Percentiles rank a stretch among this genome's conserved stretches.
Evolutionary conservation across 2,113 vertebrate species (phyloP).

Genomic region (Oxyruncus cristatus): DNA sequence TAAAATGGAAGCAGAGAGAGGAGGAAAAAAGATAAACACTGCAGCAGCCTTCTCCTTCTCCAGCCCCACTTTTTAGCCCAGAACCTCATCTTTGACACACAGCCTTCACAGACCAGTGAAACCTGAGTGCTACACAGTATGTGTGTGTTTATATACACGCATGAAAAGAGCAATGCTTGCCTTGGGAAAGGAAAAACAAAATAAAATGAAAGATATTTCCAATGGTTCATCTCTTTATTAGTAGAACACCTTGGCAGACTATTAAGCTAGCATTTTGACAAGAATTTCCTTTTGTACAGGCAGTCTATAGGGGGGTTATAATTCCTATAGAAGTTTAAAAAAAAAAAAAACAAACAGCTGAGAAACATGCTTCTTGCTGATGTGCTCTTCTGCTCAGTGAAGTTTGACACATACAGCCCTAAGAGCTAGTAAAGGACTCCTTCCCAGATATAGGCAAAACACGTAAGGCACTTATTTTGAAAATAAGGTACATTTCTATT

Average conservation of each 20-base stretch:
- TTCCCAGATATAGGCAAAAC: neutral
- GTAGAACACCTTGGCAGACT: neutral
- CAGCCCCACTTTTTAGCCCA: neutral
- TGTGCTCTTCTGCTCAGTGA: neutral
- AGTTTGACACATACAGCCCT: neutral
- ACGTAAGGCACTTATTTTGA: neutral
- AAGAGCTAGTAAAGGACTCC: neutral
- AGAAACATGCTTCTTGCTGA: neutral
- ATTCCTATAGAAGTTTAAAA: neutral
- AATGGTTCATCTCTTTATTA: neutral
- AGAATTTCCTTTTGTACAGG: neutral
- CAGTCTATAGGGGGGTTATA: neutral
- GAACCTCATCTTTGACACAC: neutral
- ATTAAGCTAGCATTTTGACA: neutral
- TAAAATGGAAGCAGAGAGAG: neutral
- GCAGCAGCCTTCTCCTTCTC: neutral
- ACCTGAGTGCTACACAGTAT: neutral
- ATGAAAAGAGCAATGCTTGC: neutral
- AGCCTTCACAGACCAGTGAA: neutral
- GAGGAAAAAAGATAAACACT: neutral
- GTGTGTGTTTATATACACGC: accelerated
- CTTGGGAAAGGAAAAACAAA: neutral
- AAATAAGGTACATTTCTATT: neutral
- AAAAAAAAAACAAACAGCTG: neutral
- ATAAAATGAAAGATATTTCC: neutral